phyloP scores from a whole-genome alignment of 1,140 invertebrate genomes.

The Saccostrea echinata region DNA sequence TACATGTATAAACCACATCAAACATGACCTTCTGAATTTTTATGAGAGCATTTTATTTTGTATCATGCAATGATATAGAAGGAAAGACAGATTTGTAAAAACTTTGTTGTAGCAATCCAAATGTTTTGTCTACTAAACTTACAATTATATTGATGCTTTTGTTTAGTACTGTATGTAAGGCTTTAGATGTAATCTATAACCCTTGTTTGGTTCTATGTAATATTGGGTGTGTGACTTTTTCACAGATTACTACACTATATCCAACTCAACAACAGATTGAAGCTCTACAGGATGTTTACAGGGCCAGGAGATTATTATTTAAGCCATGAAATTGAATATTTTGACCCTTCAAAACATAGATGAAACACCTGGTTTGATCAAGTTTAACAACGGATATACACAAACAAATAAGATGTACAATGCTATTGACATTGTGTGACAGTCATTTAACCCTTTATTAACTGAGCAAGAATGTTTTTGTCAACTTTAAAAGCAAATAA shows the following conservation, averaged over 20 bases:
- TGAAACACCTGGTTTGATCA: conserved; percentile 18
- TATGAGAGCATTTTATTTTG: neutral
- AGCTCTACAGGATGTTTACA: neutral
- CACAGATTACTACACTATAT: neutral
- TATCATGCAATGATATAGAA: neutral
- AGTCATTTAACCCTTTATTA: neutral
- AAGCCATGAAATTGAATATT: conserved; percentile 8
- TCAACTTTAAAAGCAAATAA: neutral
- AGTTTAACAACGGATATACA: neutral
- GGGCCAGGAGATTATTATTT: neutral
- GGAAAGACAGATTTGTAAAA: neutral
- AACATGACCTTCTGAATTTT: neutral
- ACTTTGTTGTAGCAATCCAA: neutral
- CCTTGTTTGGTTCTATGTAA: neutral
- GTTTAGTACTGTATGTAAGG: neutral
- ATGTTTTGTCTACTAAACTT: neutral
- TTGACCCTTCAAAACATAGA: neutral
- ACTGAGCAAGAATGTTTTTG: neutral
- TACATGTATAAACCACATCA: neutral
- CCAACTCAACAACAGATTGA: neutral
- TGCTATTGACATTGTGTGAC: neutral
- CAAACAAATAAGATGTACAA: too few species aligned
- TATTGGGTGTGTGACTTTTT: neutral
- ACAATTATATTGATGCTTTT: neutral
- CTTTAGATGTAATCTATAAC: neutral